Evolutionary conservation across 2,113 vertebrate genomes (phyloP).

Genomic region (Mola mola): DNA sequence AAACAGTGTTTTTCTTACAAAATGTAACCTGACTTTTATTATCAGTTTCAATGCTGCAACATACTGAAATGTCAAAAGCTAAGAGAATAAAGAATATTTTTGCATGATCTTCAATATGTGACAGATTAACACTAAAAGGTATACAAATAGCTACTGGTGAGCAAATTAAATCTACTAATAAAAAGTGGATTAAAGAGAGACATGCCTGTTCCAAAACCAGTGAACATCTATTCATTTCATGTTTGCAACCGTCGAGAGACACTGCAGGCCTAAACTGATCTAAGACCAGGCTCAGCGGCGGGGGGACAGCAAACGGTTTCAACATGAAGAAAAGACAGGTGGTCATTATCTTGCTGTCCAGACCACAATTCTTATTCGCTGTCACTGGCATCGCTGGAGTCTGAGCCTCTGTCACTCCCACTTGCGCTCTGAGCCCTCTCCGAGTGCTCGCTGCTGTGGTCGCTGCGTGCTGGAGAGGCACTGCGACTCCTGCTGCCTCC

Average conservation of each 20-base stretch:
- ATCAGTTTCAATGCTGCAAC: constrained; percentile 30
- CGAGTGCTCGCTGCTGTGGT: constrained; percentile 85
- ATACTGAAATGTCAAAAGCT: constrained; percentile 21
- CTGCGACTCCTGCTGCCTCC: constrained; percentile 81
- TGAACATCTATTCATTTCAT: not conserved
- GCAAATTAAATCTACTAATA: constrained; percentile 48
- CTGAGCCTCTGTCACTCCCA: constrained; percentile 83
- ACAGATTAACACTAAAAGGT: constrained; percentile 22
- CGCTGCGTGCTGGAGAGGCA: constrained; percentile 84
- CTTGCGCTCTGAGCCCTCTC: constrained; percentile 82
- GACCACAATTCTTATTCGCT: constrained; percentile 80
- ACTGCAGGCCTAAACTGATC: constrained; percentile 1
- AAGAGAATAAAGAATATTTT: constrained; percentile 21
- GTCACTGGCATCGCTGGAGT: constrained; percentile 87
- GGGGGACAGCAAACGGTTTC: not conserved
- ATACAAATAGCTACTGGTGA: constrained; percentile 18
- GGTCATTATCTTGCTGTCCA: not conserved
- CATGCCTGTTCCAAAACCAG: constrained; percentile 18
- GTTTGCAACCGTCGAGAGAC: constrained; percentile 15
- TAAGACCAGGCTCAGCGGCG: not conserved
- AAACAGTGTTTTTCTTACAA: constrained; percentile 58
- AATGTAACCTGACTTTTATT: constrained; percentile 59
- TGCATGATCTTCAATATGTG: constrained; percentile 37
- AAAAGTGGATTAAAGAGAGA: constrained; percentile 36
- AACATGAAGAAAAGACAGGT: constrained; percentile 4